A percentile compares a stretch with the other conserved stretches of the same genome.
These are phyloP conservation scores for Trachelus stipa DNA, from an alignment of 2,888 invertebrate species.

Conservation along the genomic window DNA sequence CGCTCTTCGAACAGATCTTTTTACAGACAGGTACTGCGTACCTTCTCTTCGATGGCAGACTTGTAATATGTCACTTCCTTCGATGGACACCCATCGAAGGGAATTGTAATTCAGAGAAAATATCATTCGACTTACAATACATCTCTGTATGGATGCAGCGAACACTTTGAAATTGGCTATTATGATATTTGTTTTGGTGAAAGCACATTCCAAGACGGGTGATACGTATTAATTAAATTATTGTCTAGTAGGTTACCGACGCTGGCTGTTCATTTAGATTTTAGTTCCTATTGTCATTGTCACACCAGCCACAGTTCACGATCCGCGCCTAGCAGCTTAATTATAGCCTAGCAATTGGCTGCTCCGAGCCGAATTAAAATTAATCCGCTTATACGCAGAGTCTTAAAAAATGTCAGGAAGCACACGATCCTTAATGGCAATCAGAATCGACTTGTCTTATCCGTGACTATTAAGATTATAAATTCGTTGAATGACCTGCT, in stretches of 20 bases:
- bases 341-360: background rate
- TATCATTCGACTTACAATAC: background rate
- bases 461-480: background rate
- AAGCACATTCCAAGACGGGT: slow-evolving; percentile 33
- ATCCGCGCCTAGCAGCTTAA: background rate
- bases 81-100: background rate
- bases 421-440: background rate
- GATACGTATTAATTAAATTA: slow-evolving; percentile 31
- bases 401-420: background rate
- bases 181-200: slow-evolving; percentile 10
- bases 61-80: background rate
- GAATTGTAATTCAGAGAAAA: background rate
- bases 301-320: slow-evolving; percentile 1
- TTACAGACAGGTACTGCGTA: background rate
- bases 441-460: background rate
- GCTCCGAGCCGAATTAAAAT: background rate
- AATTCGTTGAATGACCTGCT: background rate
- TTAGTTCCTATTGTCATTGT: slow-evolving; percentile 10
- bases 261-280: slow-evolving; percentile 14
- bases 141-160: background rate
- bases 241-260: slow-evolving; percentile 7
- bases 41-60: background rate
- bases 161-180: background rate
- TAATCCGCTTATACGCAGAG: background rate
- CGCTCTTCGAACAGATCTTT: background rate